Evolutionary conservation across 2,797 vertebrate species (phyloP).

Genomic region (Spondyliosoma cantharus): DNA sequence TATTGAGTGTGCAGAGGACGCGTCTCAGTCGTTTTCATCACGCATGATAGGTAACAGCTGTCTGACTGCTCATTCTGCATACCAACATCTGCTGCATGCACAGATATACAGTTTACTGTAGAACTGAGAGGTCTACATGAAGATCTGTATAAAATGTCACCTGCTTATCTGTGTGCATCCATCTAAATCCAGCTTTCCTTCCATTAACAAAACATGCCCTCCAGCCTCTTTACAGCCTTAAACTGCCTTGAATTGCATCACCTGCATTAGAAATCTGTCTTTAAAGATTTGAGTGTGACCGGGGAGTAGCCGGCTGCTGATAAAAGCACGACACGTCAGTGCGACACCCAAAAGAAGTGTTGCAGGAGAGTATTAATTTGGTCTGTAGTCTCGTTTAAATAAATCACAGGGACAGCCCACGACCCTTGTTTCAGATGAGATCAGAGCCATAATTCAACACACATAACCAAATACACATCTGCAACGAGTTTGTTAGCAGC

Average conservation of each 20-base stretch:
- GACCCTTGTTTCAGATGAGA: slow-evolving; percentile 43
- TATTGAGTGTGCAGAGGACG: slow-evolving; percentile 4
- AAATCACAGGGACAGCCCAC: slow-evolving; percentile 33
- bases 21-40: slow-evolving; percentile 33
- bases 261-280: slow-evolving; percentile 16
- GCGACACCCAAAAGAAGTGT: slow-evolving; percentile 20
- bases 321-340: slow-evolving; percentile 18
- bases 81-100: slow-evolving; percentile 17
- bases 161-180: neutral
- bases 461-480: slow-evolving; percentile 25
- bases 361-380: slow-evolving; percentile 44
- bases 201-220: slow-evolving; percentile 18
- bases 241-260: slow-evolving; percentile 36
- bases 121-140: neutral
- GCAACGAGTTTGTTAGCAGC: slow-evolving; percentile 29
- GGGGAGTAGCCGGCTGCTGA: slow-evolving; percentile 2
- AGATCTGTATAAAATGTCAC: neutral
- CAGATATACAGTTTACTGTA: neutral
- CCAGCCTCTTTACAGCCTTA: slow-evolving; percentile 22
- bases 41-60: slow-evolving; percentile 34
- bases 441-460: slow-evolving; percentile 40
- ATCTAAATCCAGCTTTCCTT: neutral
- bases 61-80: slow-evolving; percentile 13
- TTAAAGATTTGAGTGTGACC: slow-evolving; percentile 19
- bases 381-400: slow-evolving; percentile 35